Evolutionary conservation across 2,113 vertebrate species (phyloP), one percentile per base, ranked within the genome.

Genomic region (Actinemys pallida): DNA sequence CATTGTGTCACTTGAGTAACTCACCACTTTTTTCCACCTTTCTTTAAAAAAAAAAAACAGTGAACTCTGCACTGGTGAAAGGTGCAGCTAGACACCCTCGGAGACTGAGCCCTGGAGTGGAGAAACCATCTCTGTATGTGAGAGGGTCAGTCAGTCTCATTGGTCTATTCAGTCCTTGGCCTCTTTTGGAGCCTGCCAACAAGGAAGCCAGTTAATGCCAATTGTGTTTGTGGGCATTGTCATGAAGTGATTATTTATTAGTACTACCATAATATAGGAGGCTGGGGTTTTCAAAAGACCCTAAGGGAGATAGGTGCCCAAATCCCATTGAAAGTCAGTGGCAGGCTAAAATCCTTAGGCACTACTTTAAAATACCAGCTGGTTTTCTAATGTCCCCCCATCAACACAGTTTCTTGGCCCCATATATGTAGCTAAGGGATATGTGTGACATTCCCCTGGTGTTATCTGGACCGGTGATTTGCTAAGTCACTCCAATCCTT

Each of bases 71-170:
- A 5, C 31, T 45, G 4, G 2, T 7, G 10, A 29, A 76, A 84
- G 39, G 81, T 10, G 13, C n/a, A 81, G 84, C 10, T 53, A 75
- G 83, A 3, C 22, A 49, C 31, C 35, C 27, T n/a, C 45, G 59
- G 39, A 65, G 75, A 29, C 49, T 13, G 42, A 88, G 25, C 42
- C 52, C 39, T 1, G 56, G 45, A 83, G 52, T 8, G 35, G 29
- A 42, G 45, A 12, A 0, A 0, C 47, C 42, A 1, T 47, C 65
- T 75, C 16, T 1, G 69, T 50, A 50, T 35, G 27, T 29, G 52
- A 56, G 62, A 56, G 27, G 24, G 25, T 86, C 50, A 19, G 39
- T 90, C 53, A 11, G 35, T 35, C 6, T 65, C 82, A 35, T 83
- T 35, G 3, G 8, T 19, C 0, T n/a, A 45, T 62, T 50, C 78